Conservation (phyloP, 2,888 invertebrate species). For the Callimorpha dominula region DNA sequence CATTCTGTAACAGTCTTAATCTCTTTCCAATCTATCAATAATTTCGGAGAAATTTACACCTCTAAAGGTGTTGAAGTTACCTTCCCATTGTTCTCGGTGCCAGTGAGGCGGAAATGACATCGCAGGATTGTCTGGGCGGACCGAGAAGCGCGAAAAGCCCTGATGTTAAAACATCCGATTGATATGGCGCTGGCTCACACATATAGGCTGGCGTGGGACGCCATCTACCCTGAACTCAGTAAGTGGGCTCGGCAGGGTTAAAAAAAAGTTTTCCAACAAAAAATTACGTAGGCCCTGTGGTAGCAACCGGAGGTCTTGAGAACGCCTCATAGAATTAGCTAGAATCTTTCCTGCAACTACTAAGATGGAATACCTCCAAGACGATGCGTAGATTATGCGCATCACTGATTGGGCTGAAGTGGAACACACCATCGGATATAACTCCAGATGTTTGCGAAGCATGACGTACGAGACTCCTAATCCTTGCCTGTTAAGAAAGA, state of each 20-base stretch:
- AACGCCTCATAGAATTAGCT: background rate
- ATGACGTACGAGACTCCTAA: constrained; percentile 23
- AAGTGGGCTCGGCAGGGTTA: background rate
- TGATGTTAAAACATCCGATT: background rate
- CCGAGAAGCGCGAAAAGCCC: background rate
- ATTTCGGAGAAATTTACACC: background rate
- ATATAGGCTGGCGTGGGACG: background rate
- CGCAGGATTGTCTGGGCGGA: background rate
- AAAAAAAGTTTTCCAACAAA: background rate
- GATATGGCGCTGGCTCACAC: background rate
- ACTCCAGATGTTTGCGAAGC: constrained; percentile 17
- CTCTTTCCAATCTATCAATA: background rate
- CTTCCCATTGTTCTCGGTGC: background rate
- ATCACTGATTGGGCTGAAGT: constrained; percentile 29
- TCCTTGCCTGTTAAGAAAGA: constrained; percentile 32
- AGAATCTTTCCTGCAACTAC: constrained; percentile 3
- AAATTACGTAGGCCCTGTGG: background rate
- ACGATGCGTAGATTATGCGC: constrained; percentile 31
- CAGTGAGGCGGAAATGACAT: background rate
- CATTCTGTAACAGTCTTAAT: background rate
- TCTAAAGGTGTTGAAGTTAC: background rate
- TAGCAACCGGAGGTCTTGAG: background rate
- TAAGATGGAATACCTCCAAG: constrained; percentile 29
- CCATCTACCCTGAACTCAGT: background rate
- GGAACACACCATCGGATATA: constrained; percentile 37